These are phyloP conservation scores for Magallana ariakensis DNA, from an alignment of 1,140 invertebrate species.

Conservation along the genomic window DNA sequence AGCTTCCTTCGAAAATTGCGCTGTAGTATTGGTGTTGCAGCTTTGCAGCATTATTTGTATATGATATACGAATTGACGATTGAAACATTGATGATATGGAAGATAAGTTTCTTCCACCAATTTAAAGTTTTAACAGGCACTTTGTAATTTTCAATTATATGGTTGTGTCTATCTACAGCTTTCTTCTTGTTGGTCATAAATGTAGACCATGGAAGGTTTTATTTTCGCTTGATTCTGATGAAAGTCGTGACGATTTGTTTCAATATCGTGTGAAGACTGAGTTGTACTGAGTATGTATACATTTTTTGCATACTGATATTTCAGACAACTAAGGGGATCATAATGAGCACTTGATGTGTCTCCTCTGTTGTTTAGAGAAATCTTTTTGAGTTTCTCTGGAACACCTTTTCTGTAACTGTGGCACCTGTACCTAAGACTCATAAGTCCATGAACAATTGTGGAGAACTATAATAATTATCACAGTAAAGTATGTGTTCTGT, in stretches of 20 bases:
- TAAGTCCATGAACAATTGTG: slow-evolving; percentile 40
- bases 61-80: slow-evolving; percentile 50
- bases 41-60: slow-evolving; percentile 33
- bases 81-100: slow-evolving; percentile 40
- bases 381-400: slow-evolving; percentile 12
- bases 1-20: neutral
- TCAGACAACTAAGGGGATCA: neutral
- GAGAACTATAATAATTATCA: slow-evolving; percentile 45
- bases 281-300: neutral
- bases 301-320: slow-evolving; percentile 1
- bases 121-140: slow-evolving; percentile 36
- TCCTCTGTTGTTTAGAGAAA: neutral
- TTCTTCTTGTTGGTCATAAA: slow-evolving; percentile 13
- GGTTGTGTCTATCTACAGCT: slow-evolving; percentile 42
- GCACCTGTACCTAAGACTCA: slow-evolving; percentile 36
- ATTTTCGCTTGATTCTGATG: neutral
- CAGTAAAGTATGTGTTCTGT: slow-evolving; percentile 43
- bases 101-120: slow-evolving; percentile 53
- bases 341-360: neutral
- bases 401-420: slow-evolving; percentile 38
- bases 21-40: slow-evolving; percentile 1
- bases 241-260: neutral
- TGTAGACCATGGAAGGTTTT: neutral
- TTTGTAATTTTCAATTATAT: slow-evolving; percentile 43
- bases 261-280: neutral